Evolutionary conservation across 2,797 vertebrate genomes (phyloP).

Genomic region (Melopsittacus undulatus): DNA sequence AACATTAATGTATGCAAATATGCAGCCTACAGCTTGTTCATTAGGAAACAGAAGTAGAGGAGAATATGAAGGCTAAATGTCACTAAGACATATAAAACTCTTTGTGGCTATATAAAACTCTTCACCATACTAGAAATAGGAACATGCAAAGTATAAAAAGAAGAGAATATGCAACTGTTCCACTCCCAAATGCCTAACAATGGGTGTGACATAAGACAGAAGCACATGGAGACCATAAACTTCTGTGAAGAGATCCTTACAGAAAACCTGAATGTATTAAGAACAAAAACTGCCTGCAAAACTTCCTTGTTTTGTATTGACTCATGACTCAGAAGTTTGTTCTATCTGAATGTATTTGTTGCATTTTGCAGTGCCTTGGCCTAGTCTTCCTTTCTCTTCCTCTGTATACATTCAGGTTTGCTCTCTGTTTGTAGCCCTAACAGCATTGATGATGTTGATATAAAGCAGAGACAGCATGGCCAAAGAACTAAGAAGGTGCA

Average conservation of each 20-base stretch:
- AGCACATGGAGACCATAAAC: neutral
- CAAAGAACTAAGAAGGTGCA: neutral
- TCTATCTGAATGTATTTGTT: neutral
- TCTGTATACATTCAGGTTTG: neutral
- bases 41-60: constrained; percentile 16
- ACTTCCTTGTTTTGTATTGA: neutral
- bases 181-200: neutral
- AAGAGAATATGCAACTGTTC: neutral
- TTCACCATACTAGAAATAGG: neutral
- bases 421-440: neutral
- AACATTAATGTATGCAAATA: constrained; percentile 43
- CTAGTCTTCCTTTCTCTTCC: neutral
- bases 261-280: neutral
- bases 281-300: neutral
- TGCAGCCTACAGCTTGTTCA: constrained; percentile 38
- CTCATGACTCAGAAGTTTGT: neutral
- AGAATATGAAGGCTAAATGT: constrained; percentile 29
- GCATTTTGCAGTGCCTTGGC: neutral
- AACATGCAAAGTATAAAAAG: neutral
- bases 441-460: neutral
- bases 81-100: constrained; percentile 26
- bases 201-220: accelerated
- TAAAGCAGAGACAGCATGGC: neutral
- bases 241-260: neutral
- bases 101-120: constrained; percentile 10